Base-by-base conservation (phyloP, 1,140 invertebrate genomes). In the Apis dorsata region DNA sequence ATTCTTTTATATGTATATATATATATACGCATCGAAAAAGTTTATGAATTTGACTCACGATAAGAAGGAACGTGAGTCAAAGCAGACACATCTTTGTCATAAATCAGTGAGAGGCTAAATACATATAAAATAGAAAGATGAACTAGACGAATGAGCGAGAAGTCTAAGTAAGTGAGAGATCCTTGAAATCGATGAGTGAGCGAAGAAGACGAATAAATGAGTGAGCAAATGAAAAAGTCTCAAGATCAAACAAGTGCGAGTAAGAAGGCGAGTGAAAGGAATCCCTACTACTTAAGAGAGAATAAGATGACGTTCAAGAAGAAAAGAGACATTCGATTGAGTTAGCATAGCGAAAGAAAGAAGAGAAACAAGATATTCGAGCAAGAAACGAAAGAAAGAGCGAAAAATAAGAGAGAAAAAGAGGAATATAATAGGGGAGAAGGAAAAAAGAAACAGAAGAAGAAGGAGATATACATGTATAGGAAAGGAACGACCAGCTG, bases 401-500 rank as follows among this genome's bases (percentile, higher is more conserved):
- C 15, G 3, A 65, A 65, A 24, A 28, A 65, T 34, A 9, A 65
- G 63, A 0, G 28, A 19, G 17, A 2, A 17, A 44, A 7, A 44
- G 5, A 13, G 15, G 19, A 60, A n/a, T 21, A 59, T 49, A 57
- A 73, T 59, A 70, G 28, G 51, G 62, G 44, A 34, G 24, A n/a
- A 2, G 72, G 17, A 69, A 55, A 70, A 73, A 49, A 49, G 59
- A 60, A 81, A 72, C 19, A 51, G 86, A 79, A 82, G 79, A 59
- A 75, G 79, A 74, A 69, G 60, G 87, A 89, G 82, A 89, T 86
- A 44, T 44, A 44, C 34, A 7, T 44, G 34, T 44, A 44, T 44
- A 90, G 86, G 85, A 88, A 88, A 89, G 83, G 72, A 88, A 71
- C 89, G 83, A 90, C 90, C 90, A 91, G 90, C 90, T 91, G 90